Evolutionary conservation across 2,113 vertebrate genomes (phyloP).

Genomic region (Dasyornis broadbenti): DNA sequence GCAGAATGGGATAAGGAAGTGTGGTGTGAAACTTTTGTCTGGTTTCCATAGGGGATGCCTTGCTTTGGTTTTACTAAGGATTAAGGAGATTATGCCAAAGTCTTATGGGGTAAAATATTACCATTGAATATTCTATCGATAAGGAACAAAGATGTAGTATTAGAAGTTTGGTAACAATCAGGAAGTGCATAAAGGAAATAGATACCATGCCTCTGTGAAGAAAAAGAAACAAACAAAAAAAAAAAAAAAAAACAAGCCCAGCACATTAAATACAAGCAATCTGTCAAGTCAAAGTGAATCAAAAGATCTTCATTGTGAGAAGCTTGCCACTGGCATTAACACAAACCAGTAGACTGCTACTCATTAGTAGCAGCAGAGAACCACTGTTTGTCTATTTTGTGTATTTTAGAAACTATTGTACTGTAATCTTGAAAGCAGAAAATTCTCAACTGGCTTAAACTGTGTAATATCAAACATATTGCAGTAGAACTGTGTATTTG

Average conservation of each 20-base stretch:
- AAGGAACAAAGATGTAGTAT: not conserved
- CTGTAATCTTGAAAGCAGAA: not conserved
- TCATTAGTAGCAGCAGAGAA: not conserved
- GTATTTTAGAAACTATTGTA: not conserved
- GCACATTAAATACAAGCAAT: not conserved
- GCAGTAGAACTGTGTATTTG: not conserved
- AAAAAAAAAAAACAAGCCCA: not conserved
- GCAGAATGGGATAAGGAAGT: not conserved
- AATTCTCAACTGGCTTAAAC: not conserved
- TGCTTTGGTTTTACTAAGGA: not conserved
- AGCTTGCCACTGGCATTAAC: not conserved
- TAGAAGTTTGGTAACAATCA: not conserved
- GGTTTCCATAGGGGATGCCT: not conserved
- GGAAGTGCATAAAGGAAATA: not conserved
- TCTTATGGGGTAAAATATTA: not conserved
- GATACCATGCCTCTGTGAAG: not conserved
- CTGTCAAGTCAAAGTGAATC: not conserved
- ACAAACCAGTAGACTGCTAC: not conserved
- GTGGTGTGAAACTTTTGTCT: not conserved
- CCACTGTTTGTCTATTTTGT: not conserved
- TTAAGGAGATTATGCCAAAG: not conserved
- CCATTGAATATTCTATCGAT: not conserved
- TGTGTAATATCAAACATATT: not conserved
- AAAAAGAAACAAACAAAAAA: not conserved
- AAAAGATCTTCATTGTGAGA: not conserved